These are phyloP conservation scores for Nematopogon swammerdamellus DNA, from an alignment of 2,888 invertebrate genomes.

Conservation along the genomic window DNA sequence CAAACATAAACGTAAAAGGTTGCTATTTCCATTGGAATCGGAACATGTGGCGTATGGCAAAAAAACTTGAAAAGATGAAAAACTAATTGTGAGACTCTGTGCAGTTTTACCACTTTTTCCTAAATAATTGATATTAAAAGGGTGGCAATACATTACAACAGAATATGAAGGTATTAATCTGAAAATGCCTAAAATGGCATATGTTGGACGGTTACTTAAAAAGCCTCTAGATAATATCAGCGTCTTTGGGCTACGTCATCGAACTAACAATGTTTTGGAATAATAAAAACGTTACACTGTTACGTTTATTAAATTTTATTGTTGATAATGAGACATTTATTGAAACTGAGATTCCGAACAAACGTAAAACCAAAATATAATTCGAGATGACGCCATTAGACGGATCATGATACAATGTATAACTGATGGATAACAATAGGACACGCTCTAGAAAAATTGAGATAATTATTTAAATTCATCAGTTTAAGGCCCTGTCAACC, in stretches of 20 bases:
- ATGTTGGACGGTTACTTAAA: background rate
- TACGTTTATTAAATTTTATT: too few species aligned
- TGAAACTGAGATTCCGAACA: background rate
- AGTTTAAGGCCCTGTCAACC: too few species aligned
- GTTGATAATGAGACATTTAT: background rate
- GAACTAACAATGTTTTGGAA: too few species aligned
- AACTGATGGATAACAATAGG: conserved; percentile 2
- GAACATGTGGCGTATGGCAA: background rate
- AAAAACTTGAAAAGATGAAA: conserved; percentile 2
- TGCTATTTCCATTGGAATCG: too few species aligned
- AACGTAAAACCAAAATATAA: conserved; percentile 1
- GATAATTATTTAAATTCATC: too few species aligned
- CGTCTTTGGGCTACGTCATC: conserved; percentile 1
- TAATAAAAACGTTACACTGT: too few species aligned
- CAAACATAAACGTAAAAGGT: too few species aligned
- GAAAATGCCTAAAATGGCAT: background rate
- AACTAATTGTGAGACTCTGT: too few species aligned
- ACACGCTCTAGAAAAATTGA: background rate
- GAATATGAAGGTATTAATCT: background rate
- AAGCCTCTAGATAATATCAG: background rate
- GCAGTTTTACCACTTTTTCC: too few species aligned
- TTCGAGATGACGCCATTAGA: background rate
- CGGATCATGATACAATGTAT: conserved; percentile 1
- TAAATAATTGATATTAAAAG: too few species aligned
- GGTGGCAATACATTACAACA: too few species aligned